Base-by-base conservation (phyloP, 2,113 vertebrate genomes). In the Gadus chalcogrammus region DNA sequence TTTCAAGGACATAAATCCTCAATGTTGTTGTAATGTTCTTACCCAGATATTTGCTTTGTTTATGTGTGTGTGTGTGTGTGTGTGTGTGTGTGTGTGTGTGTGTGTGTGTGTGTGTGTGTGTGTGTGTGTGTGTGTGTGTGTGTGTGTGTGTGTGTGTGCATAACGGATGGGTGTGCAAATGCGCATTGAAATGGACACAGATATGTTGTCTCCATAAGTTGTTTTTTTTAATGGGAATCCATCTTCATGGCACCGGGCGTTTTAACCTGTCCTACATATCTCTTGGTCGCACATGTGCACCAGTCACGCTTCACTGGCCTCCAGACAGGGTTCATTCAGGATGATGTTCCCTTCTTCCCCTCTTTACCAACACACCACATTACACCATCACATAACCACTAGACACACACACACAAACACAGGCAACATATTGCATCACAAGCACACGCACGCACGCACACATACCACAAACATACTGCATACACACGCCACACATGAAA, bases 141-240 rank as follows among this genome's bases (percentile, higher is more conserved):
- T 69, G 22, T 56, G 27, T 53, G 35, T 67, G 42, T 62, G 20
- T 62, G 61, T 62, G 22, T 62, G 61, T 64, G 27, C 27, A 31
- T 22, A 27, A 15, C 15, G 61, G 2, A 16, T 17, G 62, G 11
- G 62, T 15, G 13, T 16, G 15, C 16, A 28, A 6, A 22, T 64
- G 62, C 31, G 15, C 8, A 22, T 15, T 1, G 3, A 20, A 11
- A 5, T 22, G 22, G 8, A 20, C 22, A 20, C 18, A 20, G 18
- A 20, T 61, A 48, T 61, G 59, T 20, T 61, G 59, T 22, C 59
- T 61, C n/a, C 22, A 20, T 61, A 20, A 61, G 11, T 61, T 61
- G 22, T 61, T 61, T 61, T 61, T 61, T 61, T 61, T 17, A 22
- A 18, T 22, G 11, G 59, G 55, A 58, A 58, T 28, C 24, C 24